Base-by-base conservation (phyloP, 2,113 vertebrate genomes). In the Daphoenositta chrysoptera region DNA sequence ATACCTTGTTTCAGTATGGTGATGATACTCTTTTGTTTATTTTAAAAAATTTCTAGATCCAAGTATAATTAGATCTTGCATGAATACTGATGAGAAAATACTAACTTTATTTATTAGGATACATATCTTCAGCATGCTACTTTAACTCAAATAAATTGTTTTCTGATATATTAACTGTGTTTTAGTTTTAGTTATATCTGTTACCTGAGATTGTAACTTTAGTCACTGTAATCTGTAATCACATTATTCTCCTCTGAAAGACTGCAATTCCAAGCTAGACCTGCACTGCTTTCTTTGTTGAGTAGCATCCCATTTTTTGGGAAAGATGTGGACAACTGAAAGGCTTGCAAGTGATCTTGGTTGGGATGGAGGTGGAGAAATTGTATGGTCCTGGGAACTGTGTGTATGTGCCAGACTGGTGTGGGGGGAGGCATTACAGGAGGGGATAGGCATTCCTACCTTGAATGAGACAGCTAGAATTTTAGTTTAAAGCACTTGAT, bases 301-400 rank as follows among this genome's bases (percentile, higher is more conserved):
- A 69, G 27, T 47, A 76, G 19, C 21, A 35, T 63, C 42, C 26
- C 0, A 0, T 19, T 37, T 92, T 71, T 82, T 2, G 35, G 51
- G 39, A 71, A 71, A 54, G 61, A 18, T 22, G 4, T 42, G 56
- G 47, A 24, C 40, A 58, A 14, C 17, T 88, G 60, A 56, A 93
- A 76, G n/a, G 5, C 44, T 70, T 87, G 31, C 18, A 60, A 6
- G 27, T 80, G 21, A 8, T 42, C n/a, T 82, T 66, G 11, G 13
- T 9, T 76, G 39, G 10, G n/a, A 53, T 31, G 17, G 35, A 68
- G 48, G 30, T 47, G 35, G 16, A 85, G 82, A 70, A 85, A 57
- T 78, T 0, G 0, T 53, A 27, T n/a, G n/a, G 39, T 33, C 26
- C 23, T 82, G 22, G 40, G 45, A 75, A 31, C 15, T 51, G n/a